Conservation (phyloP, 2,797 vertebrate genomes). For the Pachyuromys duprasi region DNA sequence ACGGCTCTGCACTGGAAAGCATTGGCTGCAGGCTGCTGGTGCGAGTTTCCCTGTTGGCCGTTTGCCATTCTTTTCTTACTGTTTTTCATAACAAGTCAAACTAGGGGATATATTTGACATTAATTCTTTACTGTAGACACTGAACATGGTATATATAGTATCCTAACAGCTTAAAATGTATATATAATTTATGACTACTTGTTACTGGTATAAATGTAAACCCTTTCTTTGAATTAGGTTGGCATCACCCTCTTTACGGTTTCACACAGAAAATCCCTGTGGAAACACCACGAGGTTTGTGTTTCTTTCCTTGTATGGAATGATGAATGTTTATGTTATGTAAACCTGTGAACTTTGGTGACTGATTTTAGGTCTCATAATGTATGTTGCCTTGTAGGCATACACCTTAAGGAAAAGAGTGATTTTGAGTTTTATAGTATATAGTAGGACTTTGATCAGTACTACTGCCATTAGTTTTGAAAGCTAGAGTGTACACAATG, state of each 20-base stretch:
- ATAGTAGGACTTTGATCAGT: slow-evolving; percentile 35
- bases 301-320: slow-evolving; percentile 60
- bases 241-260: slow-evolving; percentile 98
- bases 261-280: slow-evolving; percentile 98
- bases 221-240: slow-evolving; percentile 88
- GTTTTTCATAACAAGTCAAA: slow-evolving; percentile 48
- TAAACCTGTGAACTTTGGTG: slow-evolving; percentile 38
- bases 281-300: slow-evolving; percentile 97
- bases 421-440: slow-evolving; percentile 33
- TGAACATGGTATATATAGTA: not conserved
- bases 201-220: not conserved
- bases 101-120: not conserved
- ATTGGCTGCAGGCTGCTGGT: not conserved
- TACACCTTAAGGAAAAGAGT: slow-evolving; percentile 28
- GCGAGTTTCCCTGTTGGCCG: slow-evolving; percentile 46
- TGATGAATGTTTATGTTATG: slow-evolving; percentile 24
- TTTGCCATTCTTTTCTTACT: not conserved
- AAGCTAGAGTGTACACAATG: not conserved
- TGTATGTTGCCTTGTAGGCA: not conserved
- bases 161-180: not conserved
- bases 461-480: slow-evolving; percentile 34
- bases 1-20: slow-evolving; percentile 46
- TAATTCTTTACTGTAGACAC: not conserved
- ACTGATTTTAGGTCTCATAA: slow-evolving; percentile 46
- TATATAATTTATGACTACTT: slow-evolving; percentile 19